Conservation (phyloP, 2,888 invertebrate species). For the Acrocyrtus sp. region DNA sequence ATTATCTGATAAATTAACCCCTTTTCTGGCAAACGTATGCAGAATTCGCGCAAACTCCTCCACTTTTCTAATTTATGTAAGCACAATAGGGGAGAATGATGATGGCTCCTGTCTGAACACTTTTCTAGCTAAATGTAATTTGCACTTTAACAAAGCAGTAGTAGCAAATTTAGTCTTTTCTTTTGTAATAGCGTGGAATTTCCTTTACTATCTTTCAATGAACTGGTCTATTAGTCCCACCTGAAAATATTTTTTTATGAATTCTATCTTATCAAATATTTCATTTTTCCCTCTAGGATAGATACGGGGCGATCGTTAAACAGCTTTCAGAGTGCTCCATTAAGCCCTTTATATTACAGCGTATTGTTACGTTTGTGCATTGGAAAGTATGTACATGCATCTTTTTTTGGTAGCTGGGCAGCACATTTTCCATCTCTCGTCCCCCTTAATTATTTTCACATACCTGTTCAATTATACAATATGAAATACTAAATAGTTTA, state of each 20-base stretch:
- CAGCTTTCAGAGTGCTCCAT: background rate
- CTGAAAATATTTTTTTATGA: background rate
- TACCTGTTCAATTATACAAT: background rate
- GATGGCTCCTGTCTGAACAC: too few species aligned
- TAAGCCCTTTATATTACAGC: too few species aligned
- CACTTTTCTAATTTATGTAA: background rate
- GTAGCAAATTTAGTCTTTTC: background rate
- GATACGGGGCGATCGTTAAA: background rate
- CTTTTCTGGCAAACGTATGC: background rate
- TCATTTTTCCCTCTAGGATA: background rate
- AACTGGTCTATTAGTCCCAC: background rate
- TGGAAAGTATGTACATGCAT: too few species aligned
- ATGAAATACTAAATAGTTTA: background rate
- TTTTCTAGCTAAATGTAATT: background rate
- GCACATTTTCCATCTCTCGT: background rate
- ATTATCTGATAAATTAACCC: background rate
- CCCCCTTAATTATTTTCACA: background rate
- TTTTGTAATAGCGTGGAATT: background rate
- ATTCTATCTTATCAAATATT: background rate
- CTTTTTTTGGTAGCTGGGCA: too few species aligned
- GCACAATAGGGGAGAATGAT: background rate
- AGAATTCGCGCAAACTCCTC: background rate
- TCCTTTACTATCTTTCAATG: background rate
- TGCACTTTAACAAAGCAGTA: background rate
- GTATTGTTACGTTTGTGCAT: too few species aligned